Conservation (phyloP, 1,140 invertebrate genomes). For the Cydia pomonella region DNA sequence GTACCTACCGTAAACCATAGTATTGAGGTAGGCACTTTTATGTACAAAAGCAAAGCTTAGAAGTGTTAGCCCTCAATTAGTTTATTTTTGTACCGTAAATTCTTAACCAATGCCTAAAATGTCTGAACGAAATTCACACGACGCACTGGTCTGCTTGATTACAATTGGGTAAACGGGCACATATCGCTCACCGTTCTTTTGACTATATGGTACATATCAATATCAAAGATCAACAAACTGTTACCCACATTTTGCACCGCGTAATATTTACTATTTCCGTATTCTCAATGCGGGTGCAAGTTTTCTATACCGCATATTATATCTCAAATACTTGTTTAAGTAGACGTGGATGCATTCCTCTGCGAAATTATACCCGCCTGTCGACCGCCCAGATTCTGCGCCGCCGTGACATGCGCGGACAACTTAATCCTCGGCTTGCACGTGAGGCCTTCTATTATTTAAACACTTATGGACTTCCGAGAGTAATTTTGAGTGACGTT, state of each 20-base stretch:
- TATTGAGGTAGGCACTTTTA: too few species aligned
- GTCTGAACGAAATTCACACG: too few species aligned
- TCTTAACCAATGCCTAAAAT: too few species aligned
- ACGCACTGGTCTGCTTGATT: too few species aligned
- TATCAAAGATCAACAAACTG: conserved; percentile 1
- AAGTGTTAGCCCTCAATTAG: too few species aligned
- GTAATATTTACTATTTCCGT: conserved; percentile 15
- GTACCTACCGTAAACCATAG: too few species aligned
- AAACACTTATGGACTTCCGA: conserved; percentile 16
- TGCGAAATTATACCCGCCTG: not conserved
- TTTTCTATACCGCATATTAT: conserved; percentile 15
- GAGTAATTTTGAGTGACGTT: not conserved
- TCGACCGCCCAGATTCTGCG: conserved; percentile 15
- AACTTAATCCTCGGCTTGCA: not conserved
- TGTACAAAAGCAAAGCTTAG: too few species aligned
- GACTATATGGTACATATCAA: too few species aligned
- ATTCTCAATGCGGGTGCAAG: not conserved
- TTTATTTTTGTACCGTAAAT: too few species aligned
- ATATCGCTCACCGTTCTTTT: too few species aligned
- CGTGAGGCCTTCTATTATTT: not conserved
- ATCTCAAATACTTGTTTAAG: conserved; percentile 12
- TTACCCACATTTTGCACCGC: not conserved
- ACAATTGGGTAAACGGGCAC: too few species aligned
- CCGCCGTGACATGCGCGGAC: not conserved
- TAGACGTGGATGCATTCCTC: conserved; percentile 8